These are phyloP conservation scores for Monopterus albus DNA, from an alignment of 2,113 vertebrate genomes.

Conservation along the genomic window DNA sequence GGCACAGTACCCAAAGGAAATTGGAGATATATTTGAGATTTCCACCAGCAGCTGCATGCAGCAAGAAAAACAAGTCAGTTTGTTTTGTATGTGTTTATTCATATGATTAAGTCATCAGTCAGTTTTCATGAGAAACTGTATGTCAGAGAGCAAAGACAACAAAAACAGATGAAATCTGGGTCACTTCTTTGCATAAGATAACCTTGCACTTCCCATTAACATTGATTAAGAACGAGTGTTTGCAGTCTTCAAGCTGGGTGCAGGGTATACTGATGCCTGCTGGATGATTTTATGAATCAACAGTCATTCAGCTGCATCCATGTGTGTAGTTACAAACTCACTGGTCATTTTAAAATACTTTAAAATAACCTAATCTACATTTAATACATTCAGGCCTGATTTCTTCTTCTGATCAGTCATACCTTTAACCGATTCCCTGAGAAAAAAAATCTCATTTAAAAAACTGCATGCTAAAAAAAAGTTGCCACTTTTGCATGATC, in stretches of 20 bases:
- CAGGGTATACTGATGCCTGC: no score
- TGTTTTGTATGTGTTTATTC: no score
- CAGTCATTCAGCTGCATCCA: no score
- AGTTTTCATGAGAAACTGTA: no score
- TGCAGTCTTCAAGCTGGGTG: no score
- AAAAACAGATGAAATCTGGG: background rate
- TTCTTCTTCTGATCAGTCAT: background rate
- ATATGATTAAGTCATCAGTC: no score
- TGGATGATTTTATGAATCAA: no score
- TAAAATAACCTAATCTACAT: no score
- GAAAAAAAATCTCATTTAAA: background rate
- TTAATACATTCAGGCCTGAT: background rate
- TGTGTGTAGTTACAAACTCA: no score
- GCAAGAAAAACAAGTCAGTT: conserved; percentile 11
- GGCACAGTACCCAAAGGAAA: conserved; percentile 89
- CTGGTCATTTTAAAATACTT: no score
- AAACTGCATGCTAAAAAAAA: background rate
- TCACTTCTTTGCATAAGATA: background rate
- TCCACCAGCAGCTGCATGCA: conserved; percentile 88
- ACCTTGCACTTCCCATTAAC: background rate
- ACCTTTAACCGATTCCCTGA: background rate
- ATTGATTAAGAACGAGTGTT: no score
- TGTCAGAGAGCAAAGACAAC: no score
- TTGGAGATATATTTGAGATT: conserved; percentile 87
- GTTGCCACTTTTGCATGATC: background rate